A percentile compares a stretch with the other conserved stretches of the same genome.
These are phyloP conservation scores for Drosophila mayri DNA, from an alignment of 1,140 invertebrate genomes.

Conservation along the genomic window DNA sequence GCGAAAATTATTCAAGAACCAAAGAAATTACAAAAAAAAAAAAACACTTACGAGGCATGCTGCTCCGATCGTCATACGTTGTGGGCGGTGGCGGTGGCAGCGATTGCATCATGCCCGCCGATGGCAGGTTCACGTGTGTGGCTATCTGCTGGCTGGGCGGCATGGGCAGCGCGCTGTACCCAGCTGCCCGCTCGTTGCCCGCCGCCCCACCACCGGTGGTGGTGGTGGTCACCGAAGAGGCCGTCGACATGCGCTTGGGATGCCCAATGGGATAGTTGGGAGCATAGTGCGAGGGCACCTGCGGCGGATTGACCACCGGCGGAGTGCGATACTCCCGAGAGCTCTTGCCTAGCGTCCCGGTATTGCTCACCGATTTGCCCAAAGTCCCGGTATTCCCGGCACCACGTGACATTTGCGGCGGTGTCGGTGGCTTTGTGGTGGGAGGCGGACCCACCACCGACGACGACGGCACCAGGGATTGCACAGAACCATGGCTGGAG, in stretches of 20 bases:
- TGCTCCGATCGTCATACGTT: constrained; percentile 87
- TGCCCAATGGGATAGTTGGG: constrained; percentile 96
- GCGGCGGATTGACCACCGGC: constrained; percentile 97
- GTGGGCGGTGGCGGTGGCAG: constrained; percentile 89
- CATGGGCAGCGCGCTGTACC: constrained; percentile 93
- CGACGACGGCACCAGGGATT: constrained; percentile 85
- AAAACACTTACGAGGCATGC: constrained; percentile 92
- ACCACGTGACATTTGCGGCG: constrained; percentile 92
- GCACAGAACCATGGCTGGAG: constrained; percentile 86
- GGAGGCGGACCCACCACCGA: constrained; percentile 92
- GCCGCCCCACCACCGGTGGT: constrained; percentile 65
- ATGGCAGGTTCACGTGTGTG: constrained; percentile 85
- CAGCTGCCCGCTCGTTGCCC: constrained; percentile 89
- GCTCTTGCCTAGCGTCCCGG: constrained; percentile 89
- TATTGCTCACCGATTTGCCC: constrained; percentile 86
- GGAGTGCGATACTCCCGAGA: constrained; percentile 96
- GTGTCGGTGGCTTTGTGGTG: constrained; percentile 97
- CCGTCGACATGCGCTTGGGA: constrained; percentile 87
- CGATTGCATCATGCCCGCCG: constrained; percentile 90
- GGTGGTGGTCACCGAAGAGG: constrained; percentile 67
- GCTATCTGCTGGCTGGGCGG: constrained; percentile 87
- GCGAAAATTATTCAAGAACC: not conserved
- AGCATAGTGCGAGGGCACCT: constrained; percentile 97
- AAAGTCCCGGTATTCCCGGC: constrained; percentile 86
- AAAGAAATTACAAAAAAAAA: constrained; percentile 28